These are phyloP conservation scores for Rhagonycha fulva DNA, from an alignment of 2,888 invertebrate species.

Conservation along the genomic window DNA sequence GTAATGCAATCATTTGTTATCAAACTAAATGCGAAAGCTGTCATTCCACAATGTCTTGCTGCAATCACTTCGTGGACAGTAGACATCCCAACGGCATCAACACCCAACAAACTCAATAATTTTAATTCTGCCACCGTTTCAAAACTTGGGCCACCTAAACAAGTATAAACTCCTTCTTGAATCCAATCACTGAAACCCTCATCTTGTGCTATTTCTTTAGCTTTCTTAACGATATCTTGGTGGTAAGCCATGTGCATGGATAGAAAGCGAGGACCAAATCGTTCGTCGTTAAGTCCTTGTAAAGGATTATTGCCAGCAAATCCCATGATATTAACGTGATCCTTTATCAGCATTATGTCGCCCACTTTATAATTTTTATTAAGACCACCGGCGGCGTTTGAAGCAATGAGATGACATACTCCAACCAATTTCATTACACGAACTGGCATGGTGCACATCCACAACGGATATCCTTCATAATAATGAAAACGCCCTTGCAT, in stretches of 20 bases:
- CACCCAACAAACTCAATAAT: slow-evolving; percentile 82
- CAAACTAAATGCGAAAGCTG: slow-evolving; percentile 89
- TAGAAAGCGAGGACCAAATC: slow-evolving; percentile 94
- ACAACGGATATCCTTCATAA: slow-evolving; percentile 94
- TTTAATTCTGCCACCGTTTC: slow-evolving; percentile 94
- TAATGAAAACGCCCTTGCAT: slow-evolving; percentile 98
- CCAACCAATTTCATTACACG: slow-evolving; percentile 96
- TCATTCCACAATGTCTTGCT: slow-evolving; percentile 90
- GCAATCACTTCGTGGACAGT: slow-evolving; percentile 80
- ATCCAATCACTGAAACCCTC: slow-evolving; percentile 69
- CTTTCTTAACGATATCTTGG: slow-evolving; percentile 69
- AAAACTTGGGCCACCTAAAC: slow-evolving; percentile 92
- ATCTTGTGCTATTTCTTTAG: slow-evolving; percentile 65
- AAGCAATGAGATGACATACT: slow-evolving; percentile 85
- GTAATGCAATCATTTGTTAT: slow-evolving; percentile 90
- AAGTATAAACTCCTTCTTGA: slow-evolving; percentile 91
- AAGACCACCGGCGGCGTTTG: slow-evolving; percentile 96
- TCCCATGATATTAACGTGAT: slow-evolving; percentile 97
- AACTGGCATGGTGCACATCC: slow-evolving; percentile 94
- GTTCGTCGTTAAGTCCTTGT: slow-evolving; percentile 91
- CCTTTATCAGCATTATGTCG: slow-evolving; percentile 95
- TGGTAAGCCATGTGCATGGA: slow-evolving; percentile 92
- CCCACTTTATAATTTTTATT: slow-evolving; percentile 87
- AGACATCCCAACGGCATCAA: slow-evolving; percentile 88
- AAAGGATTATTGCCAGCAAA: slow-evolving; percentile 94